A percentile compares a stretch with the other conserved stretches of the same genome.
These are phyloP conservation scores for Forbesichthys agassizii DNA, from an alignment of 2,113 vertebrate genomes.

Conservation along the genomic window DNA sequence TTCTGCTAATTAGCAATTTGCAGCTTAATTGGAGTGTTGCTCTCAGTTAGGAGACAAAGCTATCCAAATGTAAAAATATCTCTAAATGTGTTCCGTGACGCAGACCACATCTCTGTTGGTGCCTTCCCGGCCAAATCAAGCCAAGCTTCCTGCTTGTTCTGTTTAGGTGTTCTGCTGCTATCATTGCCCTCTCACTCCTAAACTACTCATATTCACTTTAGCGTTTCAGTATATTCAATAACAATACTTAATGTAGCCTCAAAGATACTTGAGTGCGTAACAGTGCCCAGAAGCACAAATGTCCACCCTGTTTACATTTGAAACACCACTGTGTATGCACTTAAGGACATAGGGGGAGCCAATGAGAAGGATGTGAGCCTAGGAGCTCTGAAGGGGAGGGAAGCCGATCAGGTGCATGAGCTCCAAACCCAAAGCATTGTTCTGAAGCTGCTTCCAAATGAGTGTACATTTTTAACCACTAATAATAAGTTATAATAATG, in stretches of 20 bases:
- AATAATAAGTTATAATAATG: too few relatives aligned
- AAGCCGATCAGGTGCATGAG: too few relatives aligned
- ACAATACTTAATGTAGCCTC: neutral
- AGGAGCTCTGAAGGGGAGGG: too few relatives aligned
- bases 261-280: neutral
- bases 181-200: neutral
- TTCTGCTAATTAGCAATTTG: slow-evolving; percentile 85
- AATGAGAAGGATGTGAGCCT: too few relatives aligned
- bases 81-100: slow-evolving; percentile 62
- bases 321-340: too few relatives aligned
- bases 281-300: too few relatives aligned
- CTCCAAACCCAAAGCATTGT: too few relatives aligned
- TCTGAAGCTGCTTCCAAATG: too few relatives aligned
- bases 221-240: neutral
- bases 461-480: too few relatives aligned
- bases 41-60: slow-evolving; percentile 77
- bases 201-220: neutral
- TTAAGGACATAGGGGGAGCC: too few relatives aligned
- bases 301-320: too few relatives aligned
- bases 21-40: slow-evolving; percentile 82
- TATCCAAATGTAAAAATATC: slow-evolving; percentile 76
- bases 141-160: slow-evolving; percentile 2
- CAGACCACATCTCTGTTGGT: slow-evolving; percentile 18
- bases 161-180: slow-evolving; percentile 1
- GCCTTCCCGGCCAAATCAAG: slow-evolving; percentile 18